phyloP scores from a whole-genome alignment of 2,113 vertebrate species.

The Geococcyx californianus region DNA sequence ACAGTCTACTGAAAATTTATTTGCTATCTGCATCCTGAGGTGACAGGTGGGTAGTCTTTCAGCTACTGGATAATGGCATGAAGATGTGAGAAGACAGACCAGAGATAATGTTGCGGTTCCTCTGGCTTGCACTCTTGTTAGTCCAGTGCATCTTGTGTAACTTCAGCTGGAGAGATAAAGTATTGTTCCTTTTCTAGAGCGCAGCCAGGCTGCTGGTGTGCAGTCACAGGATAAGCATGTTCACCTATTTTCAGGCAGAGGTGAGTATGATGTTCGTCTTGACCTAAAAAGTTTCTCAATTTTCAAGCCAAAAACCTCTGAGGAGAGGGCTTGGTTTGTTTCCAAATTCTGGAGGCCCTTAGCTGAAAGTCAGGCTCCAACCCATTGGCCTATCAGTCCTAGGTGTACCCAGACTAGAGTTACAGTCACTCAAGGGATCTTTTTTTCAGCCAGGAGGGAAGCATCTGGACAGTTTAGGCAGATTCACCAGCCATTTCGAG shows the following conservation, averaged over 20 bases:
- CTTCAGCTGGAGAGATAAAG: background rate
- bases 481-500: background rate
- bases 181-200: background rate
- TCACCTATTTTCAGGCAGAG: background rate
- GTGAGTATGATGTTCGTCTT: background rate
- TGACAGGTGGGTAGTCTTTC: background rate
- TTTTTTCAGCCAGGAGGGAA: background rate
- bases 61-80: background rate
- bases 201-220: background rate
- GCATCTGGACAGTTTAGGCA: background rate
- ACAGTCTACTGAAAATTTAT: background rate
- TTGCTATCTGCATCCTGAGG: background rate
- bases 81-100: background rate
- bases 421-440: background rate
- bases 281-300: background rate
- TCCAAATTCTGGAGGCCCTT: background rate
- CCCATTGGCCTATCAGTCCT: background rate
- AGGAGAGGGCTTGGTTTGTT: background rate
- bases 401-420: background rate
- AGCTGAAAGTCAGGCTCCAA: background rate
- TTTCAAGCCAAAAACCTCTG: background rate
- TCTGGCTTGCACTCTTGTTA: background rate
- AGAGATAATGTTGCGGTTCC: background rate
- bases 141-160: background rate
- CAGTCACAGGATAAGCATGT: rapidly evolving